Conservation (phyloP, 2,113 vertebrate genomes). For the Saccopteryx leptura region DNA sequence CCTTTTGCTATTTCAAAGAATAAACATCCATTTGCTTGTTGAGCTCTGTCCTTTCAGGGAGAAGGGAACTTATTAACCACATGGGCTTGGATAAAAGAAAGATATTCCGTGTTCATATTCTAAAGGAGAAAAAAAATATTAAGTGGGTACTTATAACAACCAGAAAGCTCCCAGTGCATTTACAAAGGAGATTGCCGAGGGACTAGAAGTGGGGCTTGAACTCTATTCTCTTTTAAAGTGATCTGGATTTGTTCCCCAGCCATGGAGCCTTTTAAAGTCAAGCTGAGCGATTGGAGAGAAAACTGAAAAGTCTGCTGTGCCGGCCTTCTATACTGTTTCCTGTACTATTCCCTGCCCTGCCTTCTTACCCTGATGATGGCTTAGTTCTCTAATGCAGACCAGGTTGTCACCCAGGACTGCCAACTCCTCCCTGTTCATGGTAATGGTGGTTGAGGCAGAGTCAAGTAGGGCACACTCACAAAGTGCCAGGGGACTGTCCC, state of each 20-base stretch:
- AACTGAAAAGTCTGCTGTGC: neutral
- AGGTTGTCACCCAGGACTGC: neutral
- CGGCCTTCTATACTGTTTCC: neutral
- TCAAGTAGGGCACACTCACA: neutral
- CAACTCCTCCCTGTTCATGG: neutral
- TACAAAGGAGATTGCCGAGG: neutral
- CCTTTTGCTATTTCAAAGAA: neutral
- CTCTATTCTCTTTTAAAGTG: constrained; percentile 14
- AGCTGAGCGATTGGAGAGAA: neutral
- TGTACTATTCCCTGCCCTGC: neutral
- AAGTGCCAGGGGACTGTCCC: neutral
- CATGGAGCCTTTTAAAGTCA: neutral
- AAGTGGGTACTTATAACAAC: neutral
- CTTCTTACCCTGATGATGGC: neutral
- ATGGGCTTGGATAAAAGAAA: neutral
- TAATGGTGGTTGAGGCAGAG: neutral
- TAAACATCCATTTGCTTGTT: neutral
- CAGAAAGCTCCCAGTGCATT: neutral
- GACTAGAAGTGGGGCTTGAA: neutral
- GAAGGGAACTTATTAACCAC: neutral
- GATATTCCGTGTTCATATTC: neutral
- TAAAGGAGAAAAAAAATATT: neutral
- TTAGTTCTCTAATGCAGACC: neutral
- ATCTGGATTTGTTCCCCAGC: neutral
- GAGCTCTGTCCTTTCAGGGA: neutral